Base-by-base conservation (phyloP, 2,797 vertebrate species). In the Nannoperca australis region DNA sequence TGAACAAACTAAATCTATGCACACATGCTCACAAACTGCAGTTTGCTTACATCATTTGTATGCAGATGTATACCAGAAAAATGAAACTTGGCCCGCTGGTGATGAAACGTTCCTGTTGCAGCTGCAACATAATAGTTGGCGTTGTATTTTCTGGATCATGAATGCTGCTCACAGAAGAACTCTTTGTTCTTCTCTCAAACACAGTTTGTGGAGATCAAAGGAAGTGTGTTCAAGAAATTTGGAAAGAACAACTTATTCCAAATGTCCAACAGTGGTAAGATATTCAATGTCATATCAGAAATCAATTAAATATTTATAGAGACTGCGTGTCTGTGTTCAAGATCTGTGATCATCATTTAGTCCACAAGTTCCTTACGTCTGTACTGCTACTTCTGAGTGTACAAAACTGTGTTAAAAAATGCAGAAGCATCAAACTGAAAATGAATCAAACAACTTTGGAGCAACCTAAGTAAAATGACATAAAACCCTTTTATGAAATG, bases 191-290 rank as follows among this genome's bases (percentile, higher is more conserved):
- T 51, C 20, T 34, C 38, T 59, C 18, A 12, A 78, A 74, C 92
- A 77, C 95, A 99, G 98, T 99, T 99, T 63, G 98, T 99, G 85
- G 98, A 99, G 94, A 99, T 99, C 93, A 99, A 99, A 95, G 98
- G 97, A 94, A 99, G 97, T 17, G 98, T 99, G 83, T 99, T 99
- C 92, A 99, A 99, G 95, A 99, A 99, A 92, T 99, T 99, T 96
- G 98, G 97, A 93, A 99, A 99, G 95, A 98, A 99, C 90, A 99
- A 99, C 91, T 96, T 99, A 65, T 99, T 99, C 90, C 98, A 99
- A 86, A 99, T 99, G 97, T 99, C 98, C n/a, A 99, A 99, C 79
- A 99, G 98, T 0, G 98, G 98, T 99, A 95, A 67, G 98, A 93
- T 47, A 17, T 22, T 44, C 0, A 36, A 0, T 9, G 0, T 10